phyloP scores from a whole-genome alignment of 2,888 invertebrate species.

The Thymelicus acteon region DNA sequence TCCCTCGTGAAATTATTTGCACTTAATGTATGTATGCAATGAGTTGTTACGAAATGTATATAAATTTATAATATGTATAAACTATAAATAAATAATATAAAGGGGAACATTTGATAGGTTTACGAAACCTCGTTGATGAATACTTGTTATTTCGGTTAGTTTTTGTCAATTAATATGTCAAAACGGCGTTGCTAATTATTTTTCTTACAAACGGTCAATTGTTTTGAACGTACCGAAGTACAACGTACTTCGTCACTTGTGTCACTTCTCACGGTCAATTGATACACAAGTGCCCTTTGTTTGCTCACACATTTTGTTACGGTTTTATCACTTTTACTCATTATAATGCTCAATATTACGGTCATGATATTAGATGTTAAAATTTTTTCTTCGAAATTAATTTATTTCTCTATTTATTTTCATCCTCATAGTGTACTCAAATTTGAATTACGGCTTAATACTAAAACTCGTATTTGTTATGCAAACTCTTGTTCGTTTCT shows the following conservation, averaged over 20 bases:
- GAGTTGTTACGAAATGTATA: slow-evolving; percentile 72
- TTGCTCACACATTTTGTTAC: slow-evolving; percentile 69
- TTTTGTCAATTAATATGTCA: slow-evolving; percentile 80
- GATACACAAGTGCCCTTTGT: slow-evolving; percentile 71
- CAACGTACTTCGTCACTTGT: slow-evolving; percentile 40
- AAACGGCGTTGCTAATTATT: slow-evolving; percentile 61
- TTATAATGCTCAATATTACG: slow-evolving; percentile 81
- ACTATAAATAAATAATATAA: slow-evolving; percentile 49
- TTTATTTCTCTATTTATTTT: slow-evolving; percentile 70
- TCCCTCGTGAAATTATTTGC: slow-evolving; percentile 51
- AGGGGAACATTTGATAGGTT: slow-evolving; percentile 59
- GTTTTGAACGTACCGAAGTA: slow-evolving; percentile 55
- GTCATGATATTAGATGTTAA: slow-evolving; percentile 79
- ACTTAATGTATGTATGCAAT: slow-evolving; percentile 60
- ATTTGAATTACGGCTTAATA: slow-evolving; percentile 27
- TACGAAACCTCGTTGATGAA: slow-evolving; percentile 71
- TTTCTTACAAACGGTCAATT: slow-evolving; percentile 72
- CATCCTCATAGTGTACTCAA: slow-evolving; percentile 40
- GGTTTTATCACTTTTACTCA: slow-evolving; percentile 74
- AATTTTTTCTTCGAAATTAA: slow-evolving; percentile 64
- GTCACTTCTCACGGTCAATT: slow-evolving; percentile 79
- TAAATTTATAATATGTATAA: slow-evolving; percentile 51
- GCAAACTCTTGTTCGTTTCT: slow-evolving; percentile 20
- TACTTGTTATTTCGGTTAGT: slow-evolving; percentile 73
- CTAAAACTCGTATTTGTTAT: slow-evolving; percentile 31